A percentile compares a stretch with the other conserved stretches of the same genome.
These are phyloP conservation scores for Pycnonotus jocosus DNA, from an alignment of 2,113 vertebrate genomes.

Conservation along the genomic window DNA sequence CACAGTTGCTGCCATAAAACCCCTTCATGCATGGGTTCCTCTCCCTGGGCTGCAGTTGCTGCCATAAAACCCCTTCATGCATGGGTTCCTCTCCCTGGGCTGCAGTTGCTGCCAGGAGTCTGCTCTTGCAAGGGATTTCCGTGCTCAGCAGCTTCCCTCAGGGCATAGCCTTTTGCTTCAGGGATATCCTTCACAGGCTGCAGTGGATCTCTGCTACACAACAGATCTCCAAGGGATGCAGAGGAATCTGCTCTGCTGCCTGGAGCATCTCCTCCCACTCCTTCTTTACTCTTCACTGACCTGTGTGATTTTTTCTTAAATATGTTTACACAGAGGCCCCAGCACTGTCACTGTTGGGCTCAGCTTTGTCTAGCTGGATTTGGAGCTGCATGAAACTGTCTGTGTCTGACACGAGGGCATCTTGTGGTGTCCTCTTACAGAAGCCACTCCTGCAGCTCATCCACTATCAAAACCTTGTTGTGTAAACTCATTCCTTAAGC, in stretches of 20 bases:
- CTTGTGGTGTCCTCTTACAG: neutral
- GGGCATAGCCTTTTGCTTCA: neutral
- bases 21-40: rapidly evolving
- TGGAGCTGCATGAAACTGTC: neutral
- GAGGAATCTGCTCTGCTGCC: neutral
- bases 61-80: neutral
- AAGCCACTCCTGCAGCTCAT: neutral
- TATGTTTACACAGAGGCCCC: neutral
- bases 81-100: rapidly evolving
- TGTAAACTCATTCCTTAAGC: neutral
- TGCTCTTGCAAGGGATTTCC: neutral
- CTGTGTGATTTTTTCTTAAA: neutral
- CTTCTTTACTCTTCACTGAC: neutral
- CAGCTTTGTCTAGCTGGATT: neutral
- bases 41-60: neutral
- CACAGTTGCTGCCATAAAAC: neutral
- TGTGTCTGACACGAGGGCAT: neutral
- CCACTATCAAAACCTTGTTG: neutral
- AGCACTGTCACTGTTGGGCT: rapidly evolving
- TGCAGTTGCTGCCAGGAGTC: neutral
- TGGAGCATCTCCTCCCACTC: neutral
- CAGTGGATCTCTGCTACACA: neutral
- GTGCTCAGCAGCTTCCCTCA: neutral
- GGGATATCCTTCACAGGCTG: neutral
- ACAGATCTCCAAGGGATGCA: neutral